Conservation (phyloP, 2,113 vertebrate species). For the Sorex fumeus region DNA sequence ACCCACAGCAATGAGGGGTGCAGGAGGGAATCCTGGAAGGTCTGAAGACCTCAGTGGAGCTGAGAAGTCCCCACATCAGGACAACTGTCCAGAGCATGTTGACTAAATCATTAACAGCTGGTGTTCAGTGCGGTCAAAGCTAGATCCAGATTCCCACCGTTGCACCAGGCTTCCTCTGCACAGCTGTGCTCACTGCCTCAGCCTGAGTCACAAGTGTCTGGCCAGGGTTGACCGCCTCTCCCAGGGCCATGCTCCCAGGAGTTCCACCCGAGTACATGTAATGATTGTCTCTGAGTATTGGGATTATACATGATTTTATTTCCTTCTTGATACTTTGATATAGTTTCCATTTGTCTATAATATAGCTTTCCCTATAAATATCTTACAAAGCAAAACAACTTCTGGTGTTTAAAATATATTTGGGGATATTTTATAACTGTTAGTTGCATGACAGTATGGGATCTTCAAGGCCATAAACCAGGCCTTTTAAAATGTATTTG, state of each 20-base stretch:
- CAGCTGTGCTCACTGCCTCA: not conserved
- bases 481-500: not conserved
- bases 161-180: too few relatives aligned
- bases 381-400: not conserved
- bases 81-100: too few relatives aligned
- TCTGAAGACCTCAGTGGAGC: too few relatives aligned
- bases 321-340: slow-evolving; percentile 13
- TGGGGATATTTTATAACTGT: not conserved
- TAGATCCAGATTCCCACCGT: too few relatives aligned
- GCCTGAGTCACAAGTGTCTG: not conserved
- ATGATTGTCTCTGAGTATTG: not conserved
- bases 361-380: not conserved
- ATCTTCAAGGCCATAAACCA: not conserved
- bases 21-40: not conserved
- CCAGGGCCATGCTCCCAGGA: not conserved
- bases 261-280: not conserved
- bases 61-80: too few relatives aligned
- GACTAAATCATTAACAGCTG: too few relatives aligned
- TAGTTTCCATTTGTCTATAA: not conserved
- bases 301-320: not conserved
- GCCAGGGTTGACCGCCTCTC: not conserved
- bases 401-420: not conserved
- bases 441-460: not conserved
- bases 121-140: too few relatives aligned
- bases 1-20: not conserved